Base-by-base conservation (phyloP, 2,113 vertebrate genomes). In the Notothenia rossii region DNA sequence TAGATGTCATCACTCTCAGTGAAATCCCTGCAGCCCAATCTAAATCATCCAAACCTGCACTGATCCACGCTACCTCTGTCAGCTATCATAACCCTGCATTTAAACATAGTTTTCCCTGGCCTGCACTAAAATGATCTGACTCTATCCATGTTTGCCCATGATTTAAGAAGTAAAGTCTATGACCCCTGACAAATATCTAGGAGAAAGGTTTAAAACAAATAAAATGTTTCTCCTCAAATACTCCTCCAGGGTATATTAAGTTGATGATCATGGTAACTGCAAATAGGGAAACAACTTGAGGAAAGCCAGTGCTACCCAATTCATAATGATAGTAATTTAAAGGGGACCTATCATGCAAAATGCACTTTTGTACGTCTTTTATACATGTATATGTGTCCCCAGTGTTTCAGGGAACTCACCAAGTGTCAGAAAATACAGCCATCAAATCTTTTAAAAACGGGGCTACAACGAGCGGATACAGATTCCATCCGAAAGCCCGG, bases 221-320 rank as follows among this genome's bases (percentile, higher is more conserved):
- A 65, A 1, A 15, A 3, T 15, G 8, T 18, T 66, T 3, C 22
- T 51, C 25, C 46, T 33, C 13, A 81, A 67, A 69, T 69, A 56
- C 2, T 40, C 40, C 40, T 55, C 6, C 2, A 55, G 55, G 50
- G 66, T 13, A 60, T 62, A 53, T 77, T 83, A 67, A 49, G 18
- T 20, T 46, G 12, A 2, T 51, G 22, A 10, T 50, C 60, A 51
- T 11, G 17, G 59, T 36, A 33, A 22, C 13, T 65, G 18, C 33
- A 7, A 40, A 40, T 7, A 40, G 36, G 36, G 36, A 40, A 40
- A 40, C 36, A 7, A 40, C 36, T 40, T 29, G 29, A 29, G 29
- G 29, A 29, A 40, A 40, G 36, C 5, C 36, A 40, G 36, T 40
- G 36, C 36, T 40, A 54, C 50, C 1, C 49, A 51, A 2, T 18